phyloP scores from a whole-genome alignment of 2,797 vertebrate species.

The Epinephelus awoara region DNA sequence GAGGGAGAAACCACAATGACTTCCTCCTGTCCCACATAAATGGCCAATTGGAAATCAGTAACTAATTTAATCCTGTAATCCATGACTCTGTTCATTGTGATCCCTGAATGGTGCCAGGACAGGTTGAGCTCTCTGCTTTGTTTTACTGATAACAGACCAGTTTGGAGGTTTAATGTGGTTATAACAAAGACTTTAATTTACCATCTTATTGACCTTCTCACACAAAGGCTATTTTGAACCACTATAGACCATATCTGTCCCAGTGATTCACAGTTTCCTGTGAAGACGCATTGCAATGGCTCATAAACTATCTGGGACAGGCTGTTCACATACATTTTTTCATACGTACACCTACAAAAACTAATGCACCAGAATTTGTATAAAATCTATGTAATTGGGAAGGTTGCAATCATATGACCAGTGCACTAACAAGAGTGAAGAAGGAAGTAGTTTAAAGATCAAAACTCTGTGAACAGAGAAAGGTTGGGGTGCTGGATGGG shows the following conservation, averaged over 20 bases:
- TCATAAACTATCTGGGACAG: too few relatives aligned
- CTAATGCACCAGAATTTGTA: too few relatives aligned
- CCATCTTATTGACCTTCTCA: constrained; percentile 7
- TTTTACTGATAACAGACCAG: constrained; percentile 38
- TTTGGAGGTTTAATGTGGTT: constrained; percentile 16
- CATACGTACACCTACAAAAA: too few relatives aligned
- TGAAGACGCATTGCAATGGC: too few relatives aligned
- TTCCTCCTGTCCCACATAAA: constrained; percentile 31
- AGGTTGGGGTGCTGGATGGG: too few relatives aligned
- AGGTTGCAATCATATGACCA: too few relatives aligned
- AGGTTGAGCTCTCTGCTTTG: constrained; percentile 35
- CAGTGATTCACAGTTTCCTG: not conserved
- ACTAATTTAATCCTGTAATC: constrained; percentile 57
- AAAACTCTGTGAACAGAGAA: too few relatives aligned
- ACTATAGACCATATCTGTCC: not conserved
- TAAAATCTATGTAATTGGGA: too few relatives aligned
- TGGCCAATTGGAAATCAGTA: constrained; percentile 71
- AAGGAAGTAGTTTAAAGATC: too few relatives aligned
- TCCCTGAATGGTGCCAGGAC: constrained; percentile 34
- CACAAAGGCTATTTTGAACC: constrained; percentile 18
- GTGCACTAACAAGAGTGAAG: too few relatives aligned
- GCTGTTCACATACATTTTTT: too few relatives aligned
- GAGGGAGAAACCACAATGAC: not conserved
- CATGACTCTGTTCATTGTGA: constrained; percentile 42
- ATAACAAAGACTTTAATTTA: constrained; percentile 40